These are phyloP conservation scores for Oncopeltus fasciatus DNA, from an alignment of 1,140 invertebrate genomes.

Conservation along the genomic window DNA sequence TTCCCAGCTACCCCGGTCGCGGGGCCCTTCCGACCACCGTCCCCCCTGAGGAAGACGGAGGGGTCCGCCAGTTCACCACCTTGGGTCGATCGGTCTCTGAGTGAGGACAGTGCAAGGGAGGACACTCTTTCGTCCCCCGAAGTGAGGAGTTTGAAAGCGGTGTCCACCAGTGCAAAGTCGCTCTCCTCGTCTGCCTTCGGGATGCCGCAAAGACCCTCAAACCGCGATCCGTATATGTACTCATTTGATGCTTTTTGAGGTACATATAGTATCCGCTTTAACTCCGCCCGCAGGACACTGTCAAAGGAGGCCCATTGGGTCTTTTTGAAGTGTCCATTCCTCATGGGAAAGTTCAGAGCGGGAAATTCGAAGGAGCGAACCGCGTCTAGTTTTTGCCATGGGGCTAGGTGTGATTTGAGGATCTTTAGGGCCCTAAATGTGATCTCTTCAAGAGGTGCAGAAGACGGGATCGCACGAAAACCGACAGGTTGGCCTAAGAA, in stretches of 20 bases:
- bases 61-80: too few species aligned
- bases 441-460: not conserved
- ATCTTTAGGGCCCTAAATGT: not conserved
- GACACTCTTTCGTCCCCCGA: not conserved
- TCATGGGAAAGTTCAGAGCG: not conserved
- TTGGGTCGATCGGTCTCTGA: too few species aligned
- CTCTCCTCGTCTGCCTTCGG: not conserved
- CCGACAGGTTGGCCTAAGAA: not conserved
- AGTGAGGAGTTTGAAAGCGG: not conserved
- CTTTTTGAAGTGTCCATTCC: not conserved
- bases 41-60: too few species aligned
- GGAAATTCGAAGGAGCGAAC: not conserved
- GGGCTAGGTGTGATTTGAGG: not conserved
- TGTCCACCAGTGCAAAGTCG: not conserved
- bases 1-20: too few species aligned
- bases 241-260: not conserved
- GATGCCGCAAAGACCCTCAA: not conserved
- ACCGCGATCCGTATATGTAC: not conserved
- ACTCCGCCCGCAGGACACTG: not conserved
- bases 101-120: not conserved
- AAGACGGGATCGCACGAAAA: not conserved
- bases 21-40: too few species aligned
- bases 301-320: not conserved
- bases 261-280: not conserved
- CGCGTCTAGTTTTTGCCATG: not conserved